Evolutionary conservation across 1,140 invertebrate genomes (phyloP), one percentile per base, ranked within the genome.

Genomic region (Agrypnia vestita): DNA sequence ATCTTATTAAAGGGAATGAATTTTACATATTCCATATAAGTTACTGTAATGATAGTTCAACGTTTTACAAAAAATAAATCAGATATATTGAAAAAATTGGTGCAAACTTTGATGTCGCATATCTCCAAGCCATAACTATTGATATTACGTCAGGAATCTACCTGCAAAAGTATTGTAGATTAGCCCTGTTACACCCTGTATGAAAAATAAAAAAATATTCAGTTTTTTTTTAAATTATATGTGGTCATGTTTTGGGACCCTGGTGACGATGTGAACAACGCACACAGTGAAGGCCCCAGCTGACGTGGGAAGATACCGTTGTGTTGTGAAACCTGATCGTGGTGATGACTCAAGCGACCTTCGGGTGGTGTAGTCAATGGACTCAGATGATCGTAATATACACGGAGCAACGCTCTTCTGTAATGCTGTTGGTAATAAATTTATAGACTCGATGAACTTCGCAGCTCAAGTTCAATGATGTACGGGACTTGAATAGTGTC

Each of bases 351-450:
- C 43, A 53, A 47, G 69, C 74, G 74, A 80, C 78, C 67, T 67
- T 76, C 72, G 79, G 15, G 47, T 21, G 11, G 56, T 19, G 53
- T 59, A 69, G 76, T 71, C 76, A 78, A 78, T 71, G 76, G 61
- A 78, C 76, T 25, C 64, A 44, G 44, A 53, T 62, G 12, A 53
- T 64, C 47, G 53, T 9, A 12, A 53, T 43, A 21, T 71, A 35
- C 49, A 69, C 47, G 76, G 62, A 78, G 62, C 76, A 78, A 78
- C 76, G 76, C 21, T 78, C 76, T 71, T 64, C 47, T 44, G 67
- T 47, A 49, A 71, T 51, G 15, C 19, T 46, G 44, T 51, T 13
- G 44, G 46, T 15, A 49, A 49, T 71, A 17, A 49, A 35, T 35
- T 35, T 35, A 47, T 49, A 71, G 44, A 49, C 46, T 17, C 35